A percentile compares a stretch with the other conserved stretches of the same genome.
Conservation (phyloP, 1,140 invertebrate species). For the Asbolus verrucosus region DNA sequence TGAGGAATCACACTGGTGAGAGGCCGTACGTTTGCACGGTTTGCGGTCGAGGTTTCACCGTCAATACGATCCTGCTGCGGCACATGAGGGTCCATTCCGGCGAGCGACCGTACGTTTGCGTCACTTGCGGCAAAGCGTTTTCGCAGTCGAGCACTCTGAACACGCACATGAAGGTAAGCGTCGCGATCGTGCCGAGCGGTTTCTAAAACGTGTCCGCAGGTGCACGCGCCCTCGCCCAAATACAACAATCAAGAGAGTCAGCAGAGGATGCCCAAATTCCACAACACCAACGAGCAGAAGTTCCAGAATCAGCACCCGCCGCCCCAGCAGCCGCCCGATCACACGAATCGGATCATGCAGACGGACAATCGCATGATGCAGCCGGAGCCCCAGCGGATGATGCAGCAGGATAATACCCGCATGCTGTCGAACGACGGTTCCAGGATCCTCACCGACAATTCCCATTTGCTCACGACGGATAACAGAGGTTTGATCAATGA, state of each 20-base stretch:
- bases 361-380: slow-evolving; percentile 56
- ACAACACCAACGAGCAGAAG: slow-evolving; percentile 49
- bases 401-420: slow-evolving; percentile 53
- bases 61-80: slow-evolving; percentile 65
- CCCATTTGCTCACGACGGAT: slow-evolving; percentile 57
- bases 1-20: slow-evolving; percentile 73
- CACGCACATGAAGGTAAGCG: slow-evolving; percentile 63
- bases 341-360: slow-evolving; percentile 42
- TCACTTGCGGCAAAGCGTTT: slow-evolving; percentile 68
- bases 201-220: slow-evolving; percentile 48
- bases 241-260: slow-evolving; percentile 55
- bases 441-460: slow-evolving; percentile 56
- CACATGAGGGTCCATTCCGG: slow-evolving; percentile 70
- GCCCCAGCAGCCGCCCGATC: slow-evolving; percentile 43
- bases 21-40: slow-evolving; percentile 74
- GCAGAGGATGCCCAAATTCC: slow-evolving; percentile 47
- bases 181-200: neutral
- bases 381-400: slow-evolving; percentile 55
- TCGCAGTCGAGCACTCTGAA: slow-evolving; percentile 64
- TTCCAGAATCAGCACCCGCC: slow-evolving; percentile 47
- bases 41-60: slow-evolving; percentile 71
- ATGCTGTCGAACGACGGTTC: slow-evolving; percentile 55
- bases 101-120: slow-evolving; percentile 71
- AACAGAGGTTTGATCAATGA: slow-evolving; percentile 53
- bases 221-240: slow-evolving; percentile 58